phyloP scores from a whole-genome alignment of 2,797 vertebrate species.

The Stomatorhinus walkeri region DNA sequence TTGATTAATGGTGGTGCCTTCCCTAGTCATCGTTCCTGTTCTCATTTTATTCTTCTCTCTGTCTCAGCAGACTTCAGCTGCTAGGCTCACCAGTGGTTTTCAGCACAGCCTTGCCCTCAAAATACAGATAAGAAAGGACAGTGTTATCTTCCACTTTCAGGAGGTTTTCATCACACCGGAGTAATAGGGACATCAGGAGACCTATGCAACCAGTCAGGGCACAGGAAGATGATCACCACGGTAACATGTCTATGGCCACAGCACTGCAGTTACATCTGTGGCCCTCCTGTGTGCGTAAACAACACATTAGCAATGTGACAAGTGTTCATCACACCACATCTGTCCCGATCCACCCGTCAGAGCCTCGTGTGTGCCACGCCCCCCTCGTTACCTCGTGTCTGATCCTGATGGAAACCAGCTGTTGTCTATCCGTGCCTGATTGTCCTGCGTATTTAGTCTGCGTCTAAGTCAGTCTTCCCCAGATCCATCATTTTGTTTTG shows the following conservation, averaged over 20 bases:
- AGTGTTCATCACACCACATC: neutral
- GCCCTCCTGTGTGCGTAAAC: neutral
- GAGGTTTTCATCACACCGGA: neutral
- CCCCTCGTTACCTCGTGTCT: too few relatives aligned
- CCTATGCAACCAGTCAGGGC: neutral
- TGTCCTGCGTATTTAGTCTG: too few relatives aligned
- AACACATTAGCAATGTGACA: neutral
- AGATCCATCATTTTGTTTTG: too few relatives aligned
- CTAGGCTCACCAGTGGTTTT: neutral
- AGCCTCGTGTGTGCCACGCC: too few relatives aligned
- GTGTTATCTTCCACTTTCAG: neutral
- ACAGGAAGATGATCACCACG: neutral
- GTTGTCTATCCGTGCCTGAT: too few relatives aligned
- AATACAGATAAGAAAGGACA: neutral
- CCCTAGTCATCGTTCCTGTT: neutral
- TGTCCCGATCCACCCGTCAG: too few relatives aligned
- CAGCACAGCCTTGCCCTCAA: neutral
- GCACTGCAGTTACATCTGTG: neutral
- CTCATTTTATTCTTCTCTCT: neutral
- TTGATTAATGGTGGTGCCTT: neutral
- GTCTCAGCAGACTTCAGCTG: neutral
- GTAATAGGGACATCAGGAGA: neutral
- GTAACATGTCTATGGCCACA: neutral
- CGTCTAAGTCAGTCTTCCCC: too few relatives aligned
- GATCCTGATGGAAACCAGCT: too few relatives aligned